phyloP scores from a whole-genome alignment of 2,113 vertebrate species.

The rabbit (Oryctolagus cuniculus) region mOryCun1.1 NC_091434.1:99173501-99174000 shows the following conservation, averaged over 20 bases:
- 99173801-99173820: slow-evolving; percentile 24
- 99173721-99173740: slow-evolving; percentile 3
- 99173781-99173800: neutral
- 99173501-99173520: neutral
- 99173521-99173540: neutral
- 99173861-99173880: slow-evolving; percentile 12
- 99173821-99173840: slow-evolving; percentile 46
- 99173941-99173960: neutral
- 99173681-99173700: slow-evolving; percentile 28
- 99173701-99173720: slow-evolving; percentile 16
- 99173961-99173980: slow-evolving; percentile 41
- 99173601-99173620: neutral
- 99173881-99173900: slow-evolving; percentile 37
- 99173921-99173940: neutral
- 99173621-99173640: neutral
- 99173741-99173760: neutral
- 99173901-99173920: slow-evolving; percentile 11
- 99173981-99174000: slow-evolving; percentile 11
- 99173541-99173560: slow-evolving; percentile 19
- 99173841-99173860: slow-evolving; percentile 35
- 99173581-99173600: neutral
- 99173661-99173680: slow-evolving; percentile 39
- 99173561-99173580: neutral
- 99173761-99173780: neutral
- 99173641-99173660: slow-evolving; percentile 37